These are phyloP conservation scores for Carpatolechia fugitivella DNA, from an alignment of 2,888 invertebrate genomes.

Conservation along the genomic window DNA sequence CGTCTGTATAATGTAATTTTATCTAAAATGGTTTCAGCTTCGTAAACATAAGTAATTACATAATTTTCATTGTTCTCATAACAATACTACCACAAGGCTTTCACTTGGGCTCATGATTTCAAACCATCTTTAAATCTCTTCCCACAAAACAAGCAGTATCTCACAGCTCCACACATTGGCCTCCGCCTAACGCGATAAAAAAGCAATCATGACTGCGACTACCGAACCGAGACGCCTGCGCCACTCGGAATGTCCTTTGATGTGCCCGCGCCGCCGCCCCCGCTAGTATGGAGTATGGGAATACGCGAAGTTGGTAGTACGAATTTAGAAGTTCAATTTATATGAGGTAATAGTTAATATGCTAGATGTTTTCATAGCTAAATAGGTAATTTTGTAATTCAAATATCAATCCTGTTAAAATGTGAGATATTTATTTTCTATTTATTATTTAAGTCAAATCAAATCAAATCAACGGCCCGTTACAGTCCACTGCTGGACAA, in stretches of 20 bases:
- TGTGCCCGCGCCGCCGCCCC: slow-evolving; percentile 43
- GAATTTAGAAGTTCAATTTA: slow-evolving; percentile 19
- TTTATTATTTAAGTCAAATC: no score
- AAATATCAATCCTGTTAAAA: no score
- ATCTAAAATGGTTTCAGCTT: no score
- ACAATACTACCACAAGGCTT: slow-evolving; percentile 2
- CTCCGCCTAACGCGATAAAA: slow-evolving; percentile 55
- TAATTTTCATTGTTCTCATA: neutral
- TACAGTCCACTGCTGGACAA: no score
- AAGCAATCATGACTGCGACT: slow-evolving; percentile 60
- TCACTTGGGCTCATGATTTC: neutral
- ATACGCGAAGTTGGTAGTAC: slow-evolving; percentile 13
- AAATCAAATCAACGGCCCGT: no score
- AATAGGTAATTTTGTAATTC: no score
- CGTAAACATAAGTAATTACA: neutral
- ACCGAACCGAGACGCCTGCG: slow-evolving; percentile 55
- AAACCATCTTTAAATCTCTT: neutral
- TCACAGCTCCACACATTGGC: slow-evolving; percentile 32
- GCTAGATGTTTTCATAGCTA: neutral
- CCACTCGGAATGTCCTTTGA: slow-evolving; percentile 57
- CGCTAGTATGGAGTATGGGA: slow-evolving; percentile 17
- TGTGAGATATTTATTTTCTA: no score
- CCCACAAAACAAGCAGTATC: slow-evolving; percentile 18
- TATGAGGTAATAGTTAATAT: neutral
- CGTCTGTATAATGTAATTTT: no score